A percentile compares a stretch with the other conserved stretches of the same genome.
phyloP scores from a whole-genome alignment of 2,888 invertebrate genomes.

The Aromia moschata region DNA sequence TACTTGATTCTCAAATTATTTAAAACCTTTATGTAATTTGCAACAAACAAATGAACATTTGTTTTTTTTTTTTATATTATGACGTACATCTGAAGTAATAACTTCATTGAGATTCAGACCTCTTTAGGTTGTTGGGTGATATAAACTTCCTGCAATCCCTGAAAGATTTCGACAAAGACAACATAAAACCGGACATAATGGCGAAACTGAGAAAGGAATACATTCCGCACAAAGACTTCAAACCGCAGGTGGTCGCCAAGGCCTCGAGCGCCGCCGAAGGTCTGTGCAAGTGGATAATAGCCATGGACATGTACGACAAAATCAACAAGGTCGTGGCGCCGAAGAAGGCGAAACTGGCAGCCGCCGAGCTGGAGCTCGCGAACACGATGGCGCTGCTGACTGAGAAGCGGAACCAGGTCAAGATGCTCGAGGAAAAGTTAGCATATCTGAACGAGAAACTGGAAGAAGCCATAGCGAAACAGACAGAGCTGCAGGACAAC shows the following conservation, averaged over 20 bases:
- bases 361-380: conserved; percentile 83
- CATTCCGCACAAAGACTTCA: conserved; percentile 79
- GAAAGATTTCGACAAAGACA: conserved; percentile 85
- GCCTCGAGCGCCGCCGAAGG: conserved; percentile 96
- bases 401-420: conserved; percentile 82
- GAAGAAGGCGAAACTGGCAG: conserved; percentile 82
- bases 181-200: conserved; percentile 79
- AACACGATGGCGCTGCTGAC: conserved; percentile 86
- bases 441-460: conserved; percentile 76
- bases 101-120: too few relatives aligned
- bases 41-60: too few relatives aligned
- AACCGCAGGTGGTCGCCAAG: conserved; percentile 81
- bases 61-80: too few relatives aligned
- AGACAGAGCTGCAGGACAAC: conserved; percentile 75
- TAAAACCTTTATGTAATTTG: too few relatives aligned
- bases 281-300: conserved; percentile 89
- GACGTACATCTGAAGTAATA: too few relatives aligned
- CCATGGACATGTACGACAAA: conserved; percentile 88
- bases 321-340: conserved; percentile 86
- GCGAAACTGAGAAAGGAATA: conserved; percentile 79
- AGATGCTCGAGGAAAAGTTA: conserved; percentile 79
- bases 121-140: conserved; percentile 75
- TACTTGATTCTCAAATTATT: too few relatives aligned
- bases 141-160: conserved; percentile 80
- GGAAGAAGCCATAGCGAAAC: conserved; percentile 72